Base-by-base conservation (phyloP, 2,888 invertebrate species). In the Serrognathus titanus region DNA sequence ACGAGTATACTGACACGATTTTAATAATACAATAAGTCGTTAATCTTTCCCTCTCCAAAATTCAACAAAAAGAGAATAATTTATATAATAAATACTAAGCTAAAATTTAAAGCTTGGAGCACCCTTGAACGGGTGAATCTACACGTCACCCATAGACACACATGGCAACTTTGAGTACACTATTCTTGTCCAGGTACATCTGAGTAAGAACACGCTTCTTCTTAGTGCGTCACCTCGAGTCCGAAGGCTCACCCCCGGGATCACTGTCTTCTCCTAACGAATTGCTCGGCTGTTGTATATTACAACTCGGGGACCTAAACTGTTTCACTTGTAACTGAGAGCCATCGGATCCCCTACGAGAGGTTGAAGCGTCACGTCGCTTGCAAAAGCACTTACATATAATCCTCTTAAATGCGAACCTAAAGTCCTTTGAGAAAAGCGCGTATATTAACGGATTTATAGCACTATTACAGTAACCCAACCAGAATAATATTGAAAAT, bases 381-480 rank as follows among this genome's bases (percentile, higher is more conserved):
- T 82, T 84, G 75, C 90, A 91, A 78, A 90, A 86, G 70, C 90
- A 92, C 69, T 88, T 87, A 79, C 94, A 94, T 65, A 96, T 89
- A 66, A 97, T 93, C 66, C 90, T 87, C 78, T 94, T 94, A 80
- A 97, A 97, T 20, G 96, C 96, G 73, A 91, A 92, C 62, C 96
- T 86, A 79, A 96, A 97, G 79, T 97, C 96, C 77, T 93, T 92
- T 49, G 94, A 94, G 80, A 96, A 96, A 57, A 95, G 82, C 4
- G 95, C 96, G 77, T 97, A 97, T 63, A 97, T 94, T 74, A 94
- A 87, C 0, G 97, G 97, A 76, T 97, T 97, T 65, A 97, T 90
- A 3, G 96, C 97, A 1, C 94, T 94, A 78, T 97, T 97, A 80
- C 95, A 94, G 80, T 97, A 97, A 1, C 97, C 98, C 61, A 98